Evolutionary conservation across 2,113 vertebrate genomes (phyloP), one percentile per base, ranked within the genome.

Genomic region (Noturus placidus): DNA sequence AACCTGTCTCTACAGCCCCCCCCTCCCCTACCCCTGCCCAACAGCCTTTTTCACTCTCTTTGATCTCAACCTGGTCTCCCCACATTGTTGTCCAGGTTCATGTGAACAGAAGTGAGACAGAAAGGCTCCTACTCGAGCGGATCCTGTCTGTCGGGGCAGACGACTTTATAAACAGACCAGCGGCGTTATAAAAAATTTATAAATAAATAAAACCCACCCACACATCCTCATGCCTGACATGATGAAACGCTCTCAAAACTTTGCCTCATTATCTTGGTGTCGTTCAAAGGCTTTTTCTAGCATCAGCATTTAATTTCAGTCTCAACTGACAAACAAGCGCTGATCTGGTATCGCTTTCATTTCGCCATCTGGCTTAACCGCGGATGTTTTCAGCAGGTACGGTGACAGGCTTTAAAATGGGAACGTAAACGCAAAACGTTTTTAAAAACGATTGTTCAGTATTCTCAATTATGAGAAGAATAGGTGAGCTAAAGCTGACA

Each of bases 81-180:
- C 25, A 14, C 22, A 63, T 46, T 9, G 38, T 65, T 82, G 14
- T 65, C 13, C 7, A 0, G 14, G 30, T 19, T 69, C 17, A 65
- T 42, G 57, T 46, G 57, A 82, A 82, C 13, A 15, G 35, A 65
- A 65, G 33, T 61, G 57, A 27, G 33, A 52, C 38, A 52, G 65
- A 72, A 70, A 74, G 19, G 11, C 52, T 80, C n/a, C 42, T 83
- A 22, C 52, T 84, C 67, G 74, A 72, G 46, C 83, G 8, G 35
- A 72, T 83, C 81, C 33, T 7, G 13, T 20, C 83, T 84, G 65
- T 84, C 65, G 56, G 52, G 72, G 50, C 27, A 54, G 52, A 81
- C 10, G 14, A 56, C 52, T 57, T 80, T 2, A 56, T n/a, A 46
- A 56, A 80, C 50, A 33, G n/a, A 59, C 79, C 57, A 19, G 19